Conservation (phyloP, 2,888 invertebrate genomes). For the Asteroscopus sphinx region DNA sequence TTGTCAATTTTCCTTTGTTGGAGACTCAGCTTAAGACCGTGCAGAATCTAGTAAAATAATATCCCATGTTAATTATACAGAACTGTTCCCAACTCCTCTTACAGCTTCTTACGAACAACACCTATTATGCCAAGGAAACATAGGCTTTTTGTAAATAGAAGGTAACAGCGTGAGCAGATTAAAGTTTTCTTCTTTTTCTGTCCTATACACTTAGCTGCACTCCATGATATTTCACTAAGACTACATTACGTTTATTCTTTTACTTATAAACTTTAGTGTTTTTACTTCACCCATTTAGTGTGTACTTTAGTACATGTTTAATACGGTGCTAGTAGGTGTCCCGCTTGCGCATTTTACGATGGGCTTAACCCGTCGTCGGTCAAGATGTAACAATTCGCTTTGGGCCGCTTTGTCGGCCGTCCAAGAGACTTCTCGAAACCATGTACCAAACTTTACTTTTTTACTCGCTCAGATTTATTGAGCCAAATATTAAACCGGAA, state of each 20-base stretch:
- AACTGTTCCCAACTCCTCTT: too few species aligned
- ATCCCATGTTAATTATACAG: too few species aligned
- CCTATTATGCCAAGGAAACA: too few species aligned
- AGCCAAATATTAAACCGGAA: conserved; percentile 58
- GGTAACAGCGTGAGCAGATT: too few species aligned
- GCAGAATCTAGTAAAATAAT: too few species aligned
- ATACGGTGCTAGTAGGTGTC: conserved; percentile 51
- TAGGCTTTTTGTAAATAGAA: too few species aligned
- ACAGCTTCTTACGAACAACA: too few species aligned
- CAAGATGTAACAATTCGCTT: conserved; percentile 60
- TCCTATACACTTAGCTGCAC: too few species aligned
- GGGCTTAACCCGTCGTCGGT: conserved; percentile 53
- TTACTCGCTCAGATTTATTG: conserved; percentile 49
- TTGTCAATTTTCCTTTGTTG: too few species aligned
- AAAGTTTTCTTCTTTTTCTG: too few species aligned
- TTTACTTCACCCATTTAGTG: conserved; percentile 35
- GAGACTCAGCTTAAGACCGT: too few species aligned
- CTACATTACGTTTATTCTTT: conserved; percentile 20
- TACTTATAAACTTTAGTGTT: conserved; percentile 19
- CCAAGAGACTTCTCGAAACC: conserved; percentile 54
- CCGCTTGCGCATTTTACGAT: conserved; percentile 61
- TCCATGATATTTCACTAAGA: too few species aligned
- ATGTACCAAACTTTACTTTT: conserved; percentile 48
- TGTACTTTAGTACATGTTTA: conserved; percentile 42
- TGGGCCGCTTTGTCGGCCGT: conserved; percentile 61